Evolutionary conservation across 1,140 invertebrate genomes (phyloP).

Genomic region (Drosophila nigrodunni): DNA sequence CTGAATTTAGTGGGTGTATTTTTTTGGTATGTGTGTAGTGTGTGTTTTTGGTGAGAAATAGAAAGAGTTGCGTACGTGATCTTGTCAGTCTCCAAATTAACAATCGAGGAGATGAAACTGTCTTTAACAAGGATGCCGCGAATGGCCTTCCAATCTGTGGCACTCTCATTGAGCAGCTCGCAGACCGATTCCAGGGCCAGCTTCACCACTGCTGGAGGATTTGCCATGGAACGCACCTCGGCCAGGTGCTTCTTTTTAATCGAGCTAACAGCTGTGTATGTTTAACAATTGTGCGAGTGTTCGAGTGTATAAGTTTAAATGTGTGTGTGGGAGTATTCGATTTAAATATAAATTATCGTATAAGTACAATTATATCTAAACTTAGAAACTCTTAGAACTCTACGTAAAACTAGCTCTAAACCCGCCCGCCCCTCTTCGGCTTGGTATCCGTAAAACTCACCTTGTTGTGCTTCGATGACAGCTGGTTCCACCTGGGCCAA

Average conservation of each 20-base stretch:
- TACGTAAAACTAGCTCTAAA: conserved; percentile 3
- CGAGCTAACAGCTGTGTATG: conserved; percentile 93
- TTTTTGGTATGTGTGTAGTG: conserved; percentile 57
- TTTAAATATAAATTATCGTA: conserved; percentile 46
- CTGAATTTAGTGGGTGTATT: conserved; percentile 12
- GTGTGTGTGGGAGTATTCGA: conserved; percentile 45
- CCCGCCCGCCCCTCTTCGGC: conserved; percentile 1
- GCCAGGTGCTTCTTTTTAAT: conserved; percentile 98
- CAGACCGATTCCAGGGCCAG: conserved; percentile 98
- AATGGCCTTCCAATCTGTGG: conserved; percentile 97
- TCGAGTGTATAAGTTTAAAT: conserved; percentile 29
- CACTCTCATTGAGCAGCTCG: conserved; percentile 93
- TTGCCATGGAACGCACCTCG: conserved; percentile 97
- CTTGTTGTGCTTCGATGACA: conserved; percentile 98
- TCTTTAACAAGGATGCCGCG: conserved; percentile 97
- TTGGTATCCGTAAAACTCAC: conserved; percentile 86
- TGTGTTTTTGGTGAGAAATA: conserved; percentile 42
- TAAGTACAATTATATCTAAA: conserved; percentile 31
- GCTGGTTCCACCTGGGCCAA: conserved; percentile 98
- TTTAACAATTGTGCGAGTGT: conserved; percentile 35
- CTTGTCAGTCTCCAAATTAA: conserved; percentile 98
- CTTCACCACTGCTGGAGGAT: conserved; percentile 96
- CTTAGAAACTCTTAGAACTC: conserved; percentile 34
- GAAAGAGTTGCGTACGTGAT: conserved; percentile 92
- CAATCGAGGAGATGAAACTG: conserved; percentile 99